Conservation (phyloP, 2,797 vertebrate species). For the Spheniscus humboldti region DNA sequence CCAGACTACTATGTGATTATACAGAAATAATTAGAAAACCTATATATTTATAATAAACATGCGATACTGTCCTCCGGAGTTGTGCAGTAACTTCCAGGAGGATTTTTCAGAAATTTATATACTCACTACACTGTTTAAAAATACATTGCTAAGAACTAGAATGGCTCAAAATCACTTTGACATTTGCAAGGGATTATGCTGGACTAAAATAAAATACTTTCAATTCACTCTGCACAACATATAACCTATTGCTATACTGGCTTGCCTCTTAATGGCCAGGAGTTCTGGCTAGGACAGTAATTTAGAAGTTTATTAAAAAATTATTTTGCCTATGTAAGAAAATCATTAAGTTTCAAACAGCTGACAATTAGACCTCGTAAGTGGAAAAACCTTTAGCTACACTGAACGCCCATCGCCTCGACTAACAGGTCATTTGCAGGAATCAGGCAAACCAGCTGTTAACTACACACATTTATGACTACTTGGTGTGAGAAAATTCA, state of each 20-base stretch:
- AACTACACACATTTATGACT: neutral
- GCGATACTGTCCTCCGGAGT: neutral
- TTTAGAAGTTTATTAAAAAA: neutral
- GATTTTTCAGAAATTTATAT: neutral
- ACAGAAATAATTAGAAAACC: constrained; percentile 21
- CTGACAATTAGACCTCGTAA: neutral
- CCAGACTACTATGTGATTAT: neutral
- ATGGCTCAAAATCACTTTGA: neutral
- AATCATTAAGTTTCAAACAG: neutral
- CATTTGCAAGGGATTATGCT: neutral
- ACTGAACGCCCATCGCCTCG: fast-evolving
- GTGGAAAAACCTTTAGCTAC: neutral
- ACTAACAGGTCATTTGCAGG: neutral
- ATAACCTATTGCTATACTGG: neutral
- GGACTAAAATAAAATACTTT: neutral
- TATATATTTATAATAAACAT: neutral
- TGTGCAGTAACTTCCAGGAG: neutral
- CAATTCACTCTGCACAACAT: neutral
- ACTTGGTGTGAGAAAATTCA: neutral
- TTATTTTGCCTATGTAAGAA: neutral
- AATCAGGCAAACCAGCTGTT: neutral
- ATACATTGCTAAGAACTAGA: neutral
- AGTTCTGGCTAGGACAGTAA: neutral
- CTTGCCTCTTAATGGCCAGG: neutral
- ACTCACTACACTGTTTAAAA: neutral